phyloP scores from a whole-genome alignment of 2,888 invertebrate genomes.

The Meta bourneti region DNA sequence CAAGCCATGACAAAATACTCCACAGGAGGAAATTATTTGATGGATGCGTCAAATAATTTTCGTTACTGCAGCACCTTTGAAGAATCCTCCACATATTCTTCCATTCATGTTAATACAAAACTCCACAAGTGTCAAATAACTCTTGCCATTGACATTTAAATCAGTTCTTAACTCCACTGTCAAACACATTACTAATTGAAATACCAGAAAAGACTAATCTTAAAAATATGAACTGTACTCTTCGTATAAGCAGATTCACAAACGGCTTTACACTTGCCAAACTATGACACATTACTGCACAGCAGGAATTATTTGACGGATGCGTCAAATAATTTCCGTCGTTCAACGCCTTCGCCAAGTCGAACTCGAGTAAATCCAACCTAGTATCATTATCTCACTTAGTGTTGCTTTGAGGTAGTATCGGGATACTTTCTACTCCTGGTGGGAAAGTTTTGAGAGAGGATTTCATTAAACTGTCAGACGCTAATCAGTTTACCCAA shows the following conservation, averaged over 20 bases:
- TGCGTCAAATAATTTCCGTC: neutral
- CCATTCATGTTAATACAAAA: too few species aligned
- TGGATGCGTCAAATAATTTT: neutral
- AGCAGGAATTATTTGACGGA: neutral
- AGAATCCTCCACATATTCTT: too few species aligned
- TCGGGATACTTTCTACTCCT: constrained; percentile 2
- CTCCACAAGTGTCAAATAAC: too few species aligned
- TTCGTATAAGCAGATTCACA: neutral
- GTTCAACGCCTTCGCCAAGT: too few species aligned
- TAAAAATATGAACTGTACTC: too few species aligned
- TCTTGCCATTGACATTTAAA: too few species aligned
- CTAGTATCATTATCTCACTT: neutral
- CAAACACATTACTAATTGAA: too few species aligned
- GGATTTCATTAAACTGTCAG: constrained; percentile 56
- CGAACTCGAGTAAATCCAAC: neutral
- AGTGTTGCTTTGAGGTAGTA: neutral
- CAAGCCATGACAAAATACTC: neutral
- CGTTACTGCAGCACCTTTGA: too few species aligned
- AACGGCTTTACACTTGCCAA: neutral
- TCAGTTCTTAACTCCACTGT: too few species aligned
- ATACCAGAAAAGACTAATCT: too few species aligned
- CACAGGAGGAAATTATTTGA: neutral
- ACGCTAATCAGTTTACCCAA: constrained; percentile 39
- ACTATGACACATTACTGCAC: neutral
- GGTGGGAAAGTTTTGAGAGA: constrained; percentile 14